Evolutionary conservation across 2,888 invertebrate genomes (phyloP).

Genomic region (Oithona nana): DNA sequence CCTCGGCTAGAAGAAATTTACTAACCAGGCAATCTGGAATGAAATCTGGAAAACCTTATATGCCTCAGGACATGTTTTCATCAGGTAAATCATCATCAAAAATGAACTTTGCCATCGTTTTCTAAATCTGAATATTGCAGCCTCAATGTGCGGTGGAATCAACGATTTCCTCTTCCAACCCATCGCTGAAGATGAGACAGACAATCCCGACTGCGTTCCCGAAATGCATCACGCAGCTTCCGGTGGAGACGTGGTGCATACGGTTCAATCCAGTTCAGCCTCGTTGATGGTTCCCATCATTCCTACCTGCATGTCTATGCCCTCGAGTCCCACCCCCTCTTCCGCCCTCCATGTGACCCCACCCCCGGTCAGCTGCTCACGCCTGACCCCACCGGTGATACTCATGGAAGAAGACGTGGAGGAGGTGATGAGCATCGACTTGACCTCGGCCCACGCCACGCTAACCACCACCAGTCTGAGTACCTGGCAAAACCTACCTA

Average conservation of each 20-base stretch:
- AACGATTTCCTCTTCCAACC: conserved; percentile 18
- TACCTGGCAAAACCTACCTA: conserved; percentile 3
- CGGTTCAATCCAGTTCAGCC: background rate
- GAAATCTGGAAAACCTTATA: background rate
- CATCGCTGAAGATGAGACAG: conserved; percentile 18
- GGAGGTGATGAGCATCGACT: background rate
- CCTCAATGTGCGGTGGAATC: background rate
- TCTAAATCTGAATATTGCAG: background rate
- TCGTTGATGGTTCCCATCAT: no score
- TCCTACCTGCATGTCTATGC: background rate
- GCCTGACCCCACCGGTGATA: background rate
- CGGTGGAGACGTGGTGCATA: background rate
- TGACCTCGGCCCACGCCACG: background rate
- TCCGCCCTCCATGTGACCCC: background rate
- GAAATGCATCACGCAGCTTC: background rate
- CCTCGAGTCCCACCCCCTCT: background rate
- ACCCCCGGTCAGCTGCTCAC: background rate
- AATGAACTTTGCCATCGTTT: no score
- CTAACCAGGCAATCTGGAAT: background rate
- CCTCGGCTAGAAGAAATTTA: background rate
- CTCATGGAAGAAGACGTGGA: background rate
- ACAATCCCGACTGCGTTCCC: background rate
- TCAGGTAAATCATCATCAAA: background rate
- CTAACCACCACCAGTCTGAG: background rate
- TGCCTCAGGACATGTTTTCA: background rate